Percentiles rank a stretch among this genome's conserved stretches.
phyloP scores from a whole-genome alignment of 92 coral and sea anemone species.

The Epizoanthus ramosus region DNA sequence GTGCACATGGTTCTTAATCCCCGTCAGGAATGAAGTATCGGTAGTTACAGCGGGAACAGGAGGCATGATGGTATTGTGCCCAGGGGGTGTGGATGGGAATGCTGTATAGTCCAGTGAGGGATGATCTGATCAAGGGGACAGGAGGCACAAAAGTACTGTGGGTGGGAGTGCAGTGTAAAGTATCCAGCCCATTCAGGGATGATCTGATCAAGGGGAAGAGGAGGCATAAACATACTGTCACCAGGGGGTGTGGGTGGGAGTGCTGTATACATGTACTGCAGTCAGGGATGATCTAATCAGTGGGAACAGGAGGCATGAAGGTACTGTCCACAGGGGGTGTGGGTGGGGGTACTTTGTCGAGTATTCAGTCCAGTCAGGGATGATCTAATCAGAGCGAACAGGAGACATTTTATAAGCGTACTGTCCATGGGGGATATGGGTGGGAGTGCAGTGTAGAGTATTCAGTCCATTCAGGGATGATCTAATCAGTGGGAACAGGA shows the following conservation, averaged over 20 bases:
- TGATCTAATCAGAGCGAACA: no score
- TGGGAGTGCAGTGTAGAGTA: conserved; percentile 79
- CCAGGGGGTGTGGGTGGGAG: conserved; percentile 4
- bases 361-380: no score
- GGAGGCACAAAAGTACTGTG: no score
- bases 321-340: conserved; percentile 35
- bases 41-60: conserved; percentile 93
- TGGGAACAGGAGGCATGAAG: conserved; percentile 99
- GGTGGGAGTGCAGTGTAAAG: conserved; percentile 74
- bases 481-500: conserved; percentile 95
- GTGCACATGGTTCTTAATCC: conserved; percentile 98
- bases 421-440: no score
- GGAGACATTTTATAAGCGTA: no score
- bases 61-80: conserved; percentile 84
- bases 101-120: not conserved
- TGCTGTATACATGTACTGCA: conserved; percentile 88
- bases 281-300: conserved; percentile 83
- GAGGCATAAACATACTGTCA: conserved; percentile 83
- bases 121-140: no score
- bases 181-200: conserved; percentile 81
- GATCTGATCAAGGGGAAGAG: conserved; percentile 97
- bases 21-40: conserved; percentile 64
- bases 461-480: conserved; percentile 87
- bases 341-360: not conserved
- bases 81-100: not conserved